A percentile compares a stretch with the other conserved stretches of the same genome.
Conservation (phyloP, 2,113 vertebrate genomes). For the Diadophis punctatus region DNA sequence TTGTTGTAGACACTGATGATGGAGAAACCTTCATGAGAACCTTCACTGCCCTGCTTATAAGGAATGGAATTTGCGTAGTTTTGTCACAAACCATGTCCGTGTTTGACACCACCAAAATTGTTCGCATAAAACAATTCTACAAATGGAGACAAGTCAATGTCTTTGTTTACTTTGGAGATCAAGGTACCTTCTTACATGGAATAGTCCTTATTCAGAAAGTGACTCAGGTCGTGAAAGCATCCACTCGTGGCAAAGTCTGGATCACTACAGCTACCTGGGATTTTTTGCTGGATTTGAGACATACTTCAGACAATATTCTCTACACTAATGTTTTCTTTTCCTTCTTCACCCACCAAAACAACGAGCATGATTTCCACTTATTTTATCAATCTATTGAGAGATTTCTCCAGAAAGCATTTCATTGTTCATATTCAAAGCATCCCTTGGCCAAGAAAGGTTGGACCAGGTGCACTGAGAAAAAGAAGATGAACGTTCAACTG, state of each 20-base stretch:
- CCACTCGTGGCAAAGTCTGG: background rate
- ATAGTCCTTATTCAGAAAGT: background rate
- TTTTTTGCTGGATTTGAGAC: too few species aligned
- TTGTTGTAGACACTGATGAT: too few species aligned
- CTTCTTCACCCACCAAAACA: background rate
- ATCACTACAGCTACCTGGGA: background rate
- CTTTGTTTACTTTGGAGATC: background rate
- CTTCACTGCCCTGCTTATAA: too few species aligned
- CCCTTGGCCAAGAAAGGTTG: too few species aligned
- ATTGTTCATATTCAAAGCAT: too few species aligned
- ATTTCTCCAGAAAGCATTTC: too few species aligned
- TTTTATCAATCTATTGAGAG: background rate
- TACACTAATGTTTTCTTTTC: background rate
- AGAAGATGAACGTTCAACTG: too few species aligned
- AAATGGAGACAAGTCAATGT: background rate
- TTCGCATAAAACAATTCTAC: accelerated
- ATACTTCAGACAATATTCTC: background rate
- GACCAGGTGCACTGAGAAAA: too few species aligned
- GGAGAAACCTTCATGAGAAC: too few species aligned
- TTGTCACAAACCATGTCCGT: background rate
- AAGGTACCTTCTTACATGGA: background rate
- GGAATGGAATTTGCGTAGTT: too few species aligned
- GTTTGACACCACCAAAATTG: accelerated
- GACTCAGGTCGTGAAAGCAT: accelerated
- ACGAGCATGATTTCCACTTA: background rate